phyloP scores from a whole-genome alignment of 2,888 invertebrate genomes.

The Orthosia gracilis region DNA sequence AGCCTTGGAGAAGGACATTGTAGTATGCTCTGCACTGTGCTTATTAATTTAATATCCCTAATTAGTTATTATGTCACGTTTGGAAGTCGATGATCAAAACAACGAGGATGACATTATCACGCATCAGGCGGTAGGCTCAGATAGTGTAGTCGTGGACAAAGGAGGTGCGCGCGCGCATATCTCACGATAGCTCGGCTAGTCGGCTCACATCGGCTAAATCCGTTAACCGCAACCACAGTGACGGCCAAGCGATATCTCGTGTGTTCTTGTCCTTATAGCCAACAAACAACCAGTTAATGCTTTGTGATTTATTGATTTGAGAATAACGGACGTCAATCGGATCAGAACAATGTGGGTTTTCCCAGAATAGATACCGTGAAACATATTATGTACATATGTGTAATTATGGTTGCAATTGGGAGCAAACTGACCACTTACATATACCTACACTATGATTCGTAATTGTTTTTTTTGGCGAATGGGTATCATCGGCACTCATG shows the following conservation, averaged over 20 bases:
- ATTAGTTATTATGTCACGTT: constrained; percentile 1
- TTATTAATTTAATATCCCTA: not conserved
- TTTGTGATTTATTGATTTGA: constrained; percentile 8
- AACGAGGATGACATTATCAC: constrained; percentile 8
- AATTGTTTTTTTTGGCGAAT: not conserved
- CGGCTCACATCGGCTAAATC: not conserved
- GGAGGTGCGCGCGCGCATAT: constrained; percentile 4
- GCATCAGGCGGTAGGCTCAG: constrained; percentile 9
- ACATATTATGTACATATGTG: not conserved
- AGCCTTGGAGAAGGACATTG: too few relatives aligned
- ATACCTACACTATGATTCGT: not conserved
- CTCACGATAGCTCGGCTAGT: constrained; percentile 22
- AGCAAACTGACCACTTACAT: not conserved
- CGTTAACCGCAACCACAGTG: constrained; percentile 49
- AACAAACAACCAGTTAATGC: not conserved
- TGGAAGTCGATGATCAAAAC: not conserved
- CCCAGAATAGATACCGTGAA: not conserved
- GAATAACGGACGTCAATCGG: constrained; percentile 9
- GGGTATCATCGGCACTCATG: too few relatives aligned
- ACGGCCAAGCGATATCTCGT: constrained; percentile 16
- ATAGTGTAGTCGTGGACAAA: constrained; percentile 29
- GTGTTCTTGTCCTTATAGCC: constrained; percentile 16
- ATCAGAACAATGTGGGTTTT: not conserved
- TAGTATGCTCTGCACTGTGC: not conserved
- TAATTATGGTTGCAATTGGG: not conserved